Percentiles rank a stretch among this genome's conserved stretches.
Conservation (phyloP, 2,113 vertebrate species). For the Picathartes gymnocephalus region DNA sequence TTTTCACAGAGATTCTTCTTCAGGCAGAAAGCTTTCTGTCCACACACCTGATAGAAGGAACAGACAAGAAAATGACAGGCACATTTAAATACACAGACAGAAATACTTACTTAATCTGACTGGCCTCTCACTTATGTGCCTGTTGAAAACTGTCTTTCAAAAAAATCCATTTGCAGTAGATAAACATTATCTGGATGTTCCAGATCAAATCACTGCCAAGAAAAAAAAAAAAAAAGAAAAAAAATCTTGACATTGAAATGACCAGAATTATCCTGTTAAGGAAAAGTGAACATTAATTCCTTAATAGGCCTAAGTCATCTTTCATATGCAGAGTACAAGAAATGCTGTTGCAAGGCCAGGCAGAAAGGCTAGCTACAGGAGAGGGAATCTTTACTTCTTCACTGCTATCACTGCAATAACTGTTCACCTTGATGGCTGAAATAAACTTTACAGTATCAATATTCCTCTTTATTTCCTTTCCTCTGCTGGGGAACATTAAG, state of each 20-base stretch:
- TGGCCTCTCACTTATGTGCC: neutral
- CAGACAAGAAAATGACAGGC: neutral
- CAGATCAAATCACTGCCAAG: neutral
- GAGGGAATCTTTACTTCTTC: neutral
- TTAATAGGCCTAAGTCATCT: neutral
- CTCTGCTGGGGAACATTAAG: neutral
- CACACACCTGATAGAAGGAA: neutral
- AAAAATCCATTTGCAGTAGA: neutral
- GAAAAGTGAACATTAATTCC: neutral
- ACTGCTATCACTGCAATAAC: neutral
- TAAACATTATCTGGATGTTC: neutral
- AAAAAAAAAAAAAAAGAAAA: neutral
- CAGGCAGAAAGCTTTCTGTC: neutral
- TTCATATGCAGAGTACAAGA: neutral
- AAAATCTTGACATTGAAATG: neutral
- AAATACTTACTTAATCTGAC: neutral
- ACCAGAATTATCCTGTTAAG: neutral
- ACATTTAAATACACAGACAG: neutral
- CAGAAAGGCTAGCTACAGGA: neutral
- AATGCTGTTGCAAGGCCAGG: neutral
- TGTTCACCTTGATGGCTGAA: neutral
- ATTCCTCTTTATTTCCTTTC: neutral
- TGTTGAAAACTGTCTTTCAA: neutral
- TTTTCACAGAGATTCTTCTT: neutral
- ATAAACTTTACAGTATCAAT: neutral